Percentiles rank a stretch among this genome's conserved stretches.
These are phyloP conservation scores for Jacana jacana DNA, from an alignment of 2,113 vertebrate species.

Conservation along the genomic window DNA sequence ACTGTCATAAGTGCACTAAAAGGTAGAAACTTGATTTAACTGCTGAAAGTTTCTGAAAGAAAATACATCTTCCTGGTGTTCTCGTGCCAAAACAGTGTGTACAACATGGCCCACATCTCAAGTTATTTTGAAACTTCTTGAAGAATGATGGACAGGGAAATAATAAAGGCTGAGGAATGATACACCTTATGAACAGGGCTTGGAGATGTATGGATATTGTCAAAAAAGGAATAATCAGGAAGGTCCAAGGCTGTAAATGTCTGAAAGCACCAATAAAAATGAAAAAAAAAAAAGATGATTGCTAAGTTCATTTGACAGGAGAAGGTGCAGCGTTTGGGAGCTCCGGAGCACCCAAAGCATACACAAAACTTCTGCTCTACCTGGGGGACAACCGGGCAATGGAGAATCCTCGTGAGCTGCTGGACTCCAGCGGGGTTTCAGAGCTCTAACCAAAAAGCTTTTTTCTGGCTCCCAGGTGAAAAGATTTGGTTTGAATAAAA, in stretches of 20 bases:
- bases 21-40: neutral
- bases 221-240: neutral
- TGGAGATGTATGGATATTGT: neutral
- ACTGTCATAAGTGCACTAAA: neutral
- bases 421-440: constrained; percentile 2
- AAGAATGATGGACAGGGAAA: neutral
- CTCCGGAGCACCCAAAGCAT: neutral
- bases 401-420: neutral
- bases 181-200: neutral
- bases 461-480: constrained; percentile 19
- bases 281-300: neutral
- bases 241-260: neutral
- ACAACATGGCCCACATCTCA: neutral
- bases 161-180: neutral
- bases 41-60: neutral
- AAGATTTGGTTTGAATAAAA: constrained; percentile 38
- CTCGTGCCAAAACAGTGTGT: neutral
- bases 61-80: neutral
- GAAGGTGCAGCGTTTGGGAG: neutral
- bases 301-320: neutral
- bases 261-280: neutral
- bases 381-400: neutral
- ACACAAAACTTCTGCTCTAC: neutral
- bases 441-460: neutral
- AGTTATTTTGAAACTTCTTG: neutral